A percentile compares a stretch with the other conserved stretches of the same genome.
Conservation (phyloP, 2,797 vertebrate species). For the Malurus leucopterus region DNA sequence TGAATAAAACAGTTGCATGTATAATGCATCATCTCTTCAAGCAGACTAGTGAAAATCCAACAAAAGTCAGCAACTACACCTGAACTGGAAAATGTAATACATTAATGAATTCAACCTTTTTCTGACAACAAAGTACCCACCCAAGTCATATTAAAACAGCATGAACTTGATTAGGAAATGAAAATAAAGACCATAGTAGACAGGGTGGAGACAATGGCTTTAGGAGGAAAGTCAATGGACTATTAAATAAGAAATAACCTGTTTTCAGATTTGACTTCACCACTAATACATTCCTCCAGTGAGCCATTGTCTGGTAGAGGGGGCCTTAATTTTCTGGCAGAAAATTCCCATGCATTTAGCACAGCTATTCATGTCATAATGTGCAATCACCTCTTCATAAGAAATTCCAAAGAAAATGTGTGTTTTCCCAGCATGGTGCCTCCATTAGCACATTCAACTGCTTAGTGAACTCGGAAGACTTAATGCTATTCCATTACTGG, state of each 20-base stretch:
- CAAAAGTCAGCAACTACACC: not conserved
- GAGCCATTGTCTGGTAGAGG: constrained; percentile 61
- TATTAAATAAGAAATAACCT: constrained; percentile 90
- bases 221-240: constrained; percentile 83
- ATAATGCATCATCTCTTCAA: not conserved
- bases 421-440: constrained; percentile 69
- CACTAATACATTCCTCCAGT: constrained; percentile 75
- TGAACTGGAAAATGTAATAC: not conserved
- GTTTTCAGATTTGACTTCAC: constrained; percentile 84
- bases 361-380: constrained; percentile 72
- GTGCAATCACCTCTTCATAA: constrained; percentile 65
- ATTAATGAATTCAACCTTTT: constrained; percentile 4
- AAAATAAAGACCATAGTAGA: constrained; percentile 66
- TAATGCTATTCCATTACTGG: constrained; percentile 67
- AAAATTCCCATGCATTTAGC: constrained; percentile 68
- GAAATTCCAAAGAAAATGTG: constrained; percentile 65
- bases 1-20: not conserved
- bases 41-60: not conserved
- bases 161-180: constrained; percentile 68
- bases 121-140: not conserved
- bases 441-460: constrained; percentile 70
- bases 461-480: constrained; percentile 67
- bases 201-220: constrained; percentile 63
- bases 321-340: constrained; percentile 60
- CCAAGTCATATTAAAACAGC: constrained; percentile 58